Conservation (phyloP, 2,888 invertebrate genomes). For the Lordiphosa andalusiaca region DNA sequence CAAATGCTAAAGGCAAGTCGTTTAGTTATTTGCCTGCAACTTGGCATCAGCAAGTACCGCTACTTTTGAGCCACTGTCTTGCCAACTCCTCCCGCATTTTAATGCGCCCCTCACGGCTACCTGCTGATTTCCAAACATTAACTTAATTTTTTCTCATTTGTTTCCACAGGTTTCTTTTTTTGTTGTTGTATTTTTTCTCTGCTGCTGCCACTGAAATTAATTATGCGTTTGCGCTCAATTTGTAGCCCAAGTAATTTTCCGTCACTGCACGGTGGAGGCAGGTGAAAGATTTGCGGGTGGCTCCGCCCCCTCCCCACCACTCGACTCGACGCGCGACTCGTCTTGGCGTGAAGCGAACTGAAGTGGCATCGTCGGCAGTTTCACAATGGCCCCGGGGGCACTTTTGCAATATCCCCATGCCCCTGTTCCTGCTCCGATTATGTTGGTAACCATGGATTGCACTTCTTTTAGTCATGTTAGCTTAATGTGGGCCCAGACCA, state of each 20-base stretch:
- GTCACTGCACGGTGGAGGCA: conserved; percentile 20
- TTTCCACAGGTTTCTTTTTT: conserved; percentile 20
- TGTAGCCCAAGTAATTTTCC: conserved; percentile 64
- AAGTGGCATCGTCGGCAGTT: conserved; percentile 38
- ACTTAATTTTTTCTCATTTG: conserved; percentile 62
- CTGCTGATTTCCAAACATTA: conserved; percentile 68
- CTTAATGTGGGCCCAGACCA: conserved; percentile 21
- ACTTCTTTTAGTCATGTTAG: conserved; percentile 7
- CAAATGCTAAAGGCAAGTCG: conserved; percentile 7
- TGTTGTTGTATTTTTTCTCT: conserved; percentile 7
- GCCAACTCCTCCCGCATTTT: conserved; percentile 20
- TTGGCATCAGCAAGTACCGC: conserved; percentile 49
- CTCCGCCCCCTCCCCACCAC: too few relatives aligned
- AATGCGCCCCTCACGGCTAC: conserved; percentile 44
- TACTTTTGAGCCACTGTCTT: conserved; percentile 35
- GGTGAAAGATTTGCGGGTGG: conserved; percentile 68
- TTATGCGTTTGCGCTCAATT: conserved; percentile 77
- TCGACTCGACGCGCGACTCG: conserved; percentile 27
- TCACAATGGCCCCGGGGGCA: conserved; percentile 53
- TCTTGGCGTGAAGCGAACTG: conserved; percentile 43
- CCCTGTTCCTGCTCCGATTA: neutral
- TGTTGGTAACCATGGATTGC: neutral
- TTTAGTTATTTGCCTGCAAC: conserved; percentile 9
- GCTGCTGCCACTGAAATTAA: conserved; percentile 61
- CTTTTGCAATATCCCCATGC: conserved; percentile 35